Evolutionary conservation across 1,140 invertebrate genomes (phyloP).

Genomic region (Trinorchestia longiramus): DNA sequence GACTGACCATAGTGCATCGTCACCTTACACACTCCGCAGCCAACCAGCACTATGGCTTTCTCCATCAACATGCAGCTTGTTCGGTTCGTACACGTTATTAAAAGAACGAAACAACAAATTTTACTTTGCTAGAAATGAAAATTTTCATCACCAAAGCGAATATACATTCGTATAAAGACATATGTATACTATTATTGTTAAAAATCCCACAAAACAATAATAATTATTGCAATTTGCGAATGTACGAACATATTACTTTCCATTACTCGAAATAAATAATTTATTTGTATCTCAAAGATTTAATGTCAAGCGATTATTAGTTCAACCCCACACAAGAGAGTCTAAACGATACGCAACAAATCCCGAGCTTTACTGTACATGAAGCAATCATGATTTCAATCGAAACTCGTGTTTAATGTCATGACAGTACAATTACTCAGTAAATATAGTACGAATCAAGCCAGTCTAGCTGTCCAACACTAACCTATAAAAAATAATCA

Average conservation of each 20-base stretch:
- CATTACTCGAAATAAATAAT: neutral
- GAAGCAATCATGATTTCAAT: neutral
- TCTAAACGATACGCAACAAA: neutral
- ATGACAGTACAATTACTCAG: neutral
- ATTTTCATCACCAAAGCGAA: neutral
- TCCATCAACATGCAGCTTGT: neutral
- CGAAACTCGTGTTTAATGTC: neutral
- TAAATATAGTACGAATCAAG: no score
- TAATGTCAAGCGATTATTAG: neutral
- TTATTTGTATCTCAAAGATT: neutral
- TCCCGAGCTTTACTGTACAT: no score
- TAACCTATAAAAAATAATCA: no score
- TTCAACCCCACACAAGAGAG: neutral
- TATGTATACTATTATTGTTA: no score
- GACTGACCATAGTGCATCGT: conserved; percentile 3
- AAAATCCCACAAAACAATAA: neutral
- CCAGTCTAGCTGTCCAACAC: no score
- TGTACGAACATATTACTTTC: neutral
- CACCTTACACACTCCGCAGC: conserved; percentile 20
- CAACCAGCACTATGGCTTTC: neutral
- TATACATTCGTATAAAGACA: neutral
- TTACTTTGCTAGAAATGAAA: no score
- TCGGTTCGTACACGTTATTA: neutral
- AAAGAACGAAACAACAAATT: neutral
- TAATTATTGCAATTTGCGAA: neutral